Evolutionary conservation across 2,888 invertebrate species (phyloP).

Genomic region (Leucophenga montana): DNA sequence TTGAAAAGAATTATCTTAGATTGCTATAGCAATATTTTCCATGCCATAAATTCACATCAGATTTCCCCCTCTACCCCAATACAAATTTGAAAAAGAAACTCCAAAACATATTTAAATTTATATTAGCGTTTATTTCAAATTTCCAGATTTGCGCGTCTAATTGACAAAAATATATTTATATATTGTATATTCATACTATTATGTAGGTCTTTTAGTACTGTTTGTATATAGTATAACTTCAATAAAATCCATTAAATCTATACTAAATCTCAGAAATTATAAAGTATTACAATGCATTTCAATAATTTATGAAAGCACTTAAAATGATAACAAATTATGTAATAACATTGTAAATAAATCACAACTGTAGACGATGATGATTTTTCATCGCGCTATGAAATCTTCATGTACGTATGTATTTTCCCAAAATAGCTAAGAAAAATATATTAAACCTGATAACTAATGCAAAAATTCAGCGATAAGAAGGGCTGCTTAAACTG

Average conservation of each 20-base stretch:
- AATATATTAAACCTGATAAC: neutral
- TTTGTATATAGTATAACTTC: neutral
- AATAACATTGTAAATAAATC: conserved; percentile 51
- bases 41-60: too few relatives aligned
- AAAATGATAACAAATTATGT: conserved; percentile 43
- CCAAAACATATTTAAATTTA: too few relatives aligned
- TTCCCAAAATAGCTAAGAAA: neutral
- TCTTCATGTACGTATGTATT: neutral
- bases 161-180: conserved; percentile 56
- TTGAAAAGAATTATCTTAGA: too few relatives aligned
- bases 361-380: conserved; percentile 34
- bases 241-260: conserved; percentile 28
- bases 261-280: conserved; percentile 39
- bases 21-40: too few relatives aligned
- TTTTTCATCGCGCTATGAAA: neutral
- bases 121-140: too few relatives aligned
- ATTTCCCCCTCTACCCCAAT: too few relatives aligned
- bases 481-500: neutral
- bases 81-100: too few relatives aligned
- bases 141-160: conserved; percentile 48
- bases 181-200: neutral
- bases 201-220: neutral
- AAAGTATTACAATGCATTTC: conserved; percentile 36
- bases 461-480: neutral
- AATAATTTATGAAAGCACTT: conserved; percentile 31